A percentile compares a stretch with the other conserved stretches of the same genome.
Evolutionary conservation across 2,113 vertebrate genomes (phyloP).

Genomic region (Narcine bancroftii): DNA sequence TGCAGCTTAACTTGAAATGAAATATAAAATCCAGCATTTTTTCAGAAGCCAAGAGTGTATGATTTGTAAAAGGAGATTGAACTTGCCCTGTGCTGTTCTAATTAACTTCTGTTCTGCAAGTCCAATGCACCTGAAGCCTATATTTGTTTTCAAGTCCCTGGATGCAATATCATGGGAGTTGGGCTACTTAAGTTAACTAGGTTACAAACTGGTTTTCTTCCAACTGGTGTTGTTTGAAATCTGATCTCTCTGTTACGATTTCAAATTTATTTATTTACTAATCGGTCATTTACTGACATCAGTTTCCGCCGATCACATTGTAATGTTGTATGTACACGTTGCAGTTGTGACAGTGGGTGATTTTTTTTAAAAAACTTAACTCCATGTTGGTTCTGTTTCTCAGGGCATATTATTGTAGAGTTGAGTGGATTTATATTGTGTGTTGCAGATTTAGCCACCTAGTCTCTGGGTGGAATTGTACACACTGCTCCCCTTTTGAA

Average conservation of each 20-base stretch:
- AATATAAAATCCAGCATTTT: neutral
- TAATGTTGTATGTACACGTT: neutral
- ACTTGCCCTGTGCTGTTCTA: neutral
- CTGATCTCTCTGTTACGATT: neutral
- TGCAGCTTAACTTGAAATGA: neutral
- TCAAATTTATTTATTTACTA: neutral
- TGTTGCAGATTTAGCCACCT: neutral
- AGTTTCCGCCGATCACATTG: neutral
- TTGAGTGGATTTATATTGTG: neutral
- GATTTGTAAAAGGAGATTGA: neutral
- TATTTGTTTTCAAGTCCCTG: slow-evolving; percentile 13
- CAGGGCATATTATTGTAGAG: neutral
- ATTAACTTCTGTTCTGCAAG: neutral
- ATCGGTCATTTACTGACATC: neutral
- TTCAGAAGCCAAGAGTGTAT: neutral
- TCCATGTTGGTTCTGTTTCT: neutral
- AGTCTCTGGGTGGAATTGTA: neutral
- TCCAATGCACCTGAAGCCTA: slow-evolving; percentile 18
- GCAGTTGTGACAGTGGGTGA: neutral
- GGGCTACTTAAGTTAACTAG: slow-evolving; percentile 13
- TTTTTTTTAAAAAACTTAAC: neutral
- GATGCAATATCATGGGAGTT: neutral
- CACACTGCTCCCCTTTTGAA: no score
- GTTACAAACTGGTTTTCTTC: neutral
- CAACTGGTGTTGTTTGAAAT: neutral